Conservation (phyloP, 1,140 invertebrate species). For the Atopsyche davidsoni region DNA sequence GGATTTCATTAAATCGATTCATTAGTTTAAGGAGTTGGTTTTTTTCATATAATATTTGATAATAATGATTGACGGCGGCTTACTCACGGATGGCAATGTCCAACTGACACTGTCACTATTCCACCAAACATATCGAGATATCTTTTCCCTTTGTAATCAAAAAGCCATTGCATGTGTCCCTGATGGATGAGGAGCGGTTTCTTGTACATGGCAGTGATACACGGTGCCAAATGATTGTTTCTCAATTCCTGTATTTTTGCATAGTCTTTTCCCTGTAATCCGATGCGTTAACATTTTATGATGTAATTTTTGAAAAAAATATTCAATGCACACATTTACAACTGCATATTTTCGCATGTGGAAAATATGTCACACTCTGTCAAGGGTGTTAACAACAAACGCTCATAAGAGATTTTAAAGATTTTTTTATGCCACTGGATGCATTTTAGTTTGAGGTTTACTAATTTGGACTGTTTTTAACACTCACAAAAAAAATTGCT, state of each 20-base stretch:
- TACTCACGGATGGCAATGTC: constrained; percentile 95
- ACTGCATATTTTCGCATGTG: too few species aligned
- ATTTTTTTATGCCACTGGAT: too few species aligned
- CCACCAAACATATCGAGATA: constrained; percentile 95
- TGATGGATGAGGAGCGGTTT: constrained; percentile 78
- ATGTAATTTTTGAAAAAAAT: too few species aligned
- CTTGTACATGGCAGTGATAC: constrained; percentile 70
- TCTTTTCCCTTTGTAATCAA: constrained; percentile 74
- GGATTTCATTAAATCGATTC: not conserved
- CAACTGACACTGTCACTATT: constrained; percentile 95
- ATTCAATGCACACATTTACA: too few species aligned
- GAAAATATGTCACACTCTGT: too few species aligned
- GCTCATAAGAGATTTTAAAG: too few species aligned
- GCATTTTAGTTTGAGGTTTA: too few species aligned
- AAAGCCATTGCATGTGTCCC: constrained; percentile 89
- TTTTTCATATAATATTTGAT: not conserved
- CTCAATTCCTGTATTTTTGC: constrained; percentile 54
- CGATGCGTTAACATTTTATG: too few species aligned
- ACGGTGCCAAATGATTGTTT: constrained; percentile 61
- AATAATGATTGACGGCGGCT: not conserved
- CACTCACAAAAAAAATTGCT: too few species aligned
- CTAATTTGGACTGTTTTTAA: too few species aligned
- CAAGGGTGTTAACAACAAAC: too few species aligned
- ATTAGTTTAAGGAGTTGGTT: not conserved
- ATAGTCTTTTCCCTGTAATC: constrained; percentile 52